A percentile compares a stretch with the other conserved stretches of the same genome.
These are phyloP conservation scores for cattle (Bos taurus) DNA, from an alignment of 2,113 vertebrate species.

Conservation along the genomic window ARS-UCD2.0 NC_037336.1:34148001-34148500, in stretches of 20 bases:
- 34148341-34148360: background rate
- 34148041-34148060: background rate
- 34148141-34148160: background rate
- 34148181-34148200: background rate
- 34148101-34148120: background rate
- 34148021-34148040: background rate
- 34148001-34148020: background rate
- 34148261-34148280: background rate
- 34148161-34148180: background rate
- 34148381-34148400: background rate
- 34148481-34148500: background rate
- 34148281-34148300: background rate
- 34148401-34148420: background rate
- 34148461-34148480: background rate
- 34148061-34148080: background rate
- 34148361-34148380: background rate
- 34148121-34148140: background rate
- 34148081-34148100: background rate
- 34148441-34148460: background rate
- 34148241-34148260: background rate
- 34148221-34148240: background rate
- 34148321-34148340: background rate
- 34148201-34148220: background rate
- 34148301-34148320: background rate
- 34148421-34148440: background rate